Conservation (phyloP, 2,888 invertebrate genomes). For the Bombylius major region DNA sequence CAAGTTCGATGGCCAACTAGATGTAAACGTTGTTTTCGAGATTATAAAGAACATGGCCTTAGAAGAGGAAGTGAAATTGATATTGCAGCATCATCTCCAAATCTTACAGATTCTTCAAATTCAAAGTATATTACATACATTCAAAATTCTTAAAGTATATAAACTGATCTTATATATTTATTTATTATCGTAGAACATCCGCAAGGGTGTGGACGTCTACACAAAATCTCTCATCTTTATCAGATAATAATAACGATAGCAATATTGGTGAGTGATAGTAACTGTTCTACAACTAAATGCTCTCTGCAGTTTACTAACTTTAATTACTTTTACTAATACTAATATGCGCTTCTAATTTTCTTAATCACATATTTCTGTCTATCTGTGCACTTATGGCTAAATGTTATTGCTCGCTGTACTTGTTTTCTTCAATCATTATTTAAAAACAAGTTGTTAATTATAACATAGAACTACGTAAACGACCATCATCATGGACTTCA, state of each 20-base stretch:
- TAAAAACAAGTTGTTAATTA: slow-evolving; percentile 32
- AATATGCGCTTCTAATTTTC: too few relatives aligned
- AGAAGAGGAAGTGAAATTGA: slow-evolving; percentile 54
- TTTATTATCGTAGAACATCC: neutral
- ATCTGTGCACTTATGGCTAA: too few relatives aligned
- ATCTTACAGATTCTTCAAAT: slow-evolving; percentile 51
- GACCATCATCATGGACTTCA: slow-evolving; percentile 62
- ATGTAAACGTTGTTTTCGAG: slow-evolving; percentile 85
- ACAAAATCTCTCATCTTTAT: slow-evolving; percentile 44
- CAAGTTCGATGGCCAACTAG: slow-evolving; percentile 89
- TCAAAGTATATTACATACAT: slow-evolving; percentile 37
- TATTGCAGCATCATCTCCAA: slow-evolving; percentile 67
- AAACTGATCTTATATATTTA: neutral
- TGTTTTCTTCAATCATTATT: too few relatives aligned
- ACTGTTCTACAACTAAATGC: neutral
- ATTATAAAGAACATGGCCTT: slow-evolving; percentile 81
- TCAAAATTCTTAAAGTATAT: neutral
- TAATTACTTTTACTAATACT: too few relatives aligned
- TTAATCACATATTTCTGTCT: too few relatives aligned
- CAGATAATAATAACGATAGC: slow-evolving; percentile 22
- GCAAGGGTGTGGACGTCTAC: slow-evolving; percentile 65
- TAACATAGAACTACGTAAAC: slow-evolving; percentile 36
- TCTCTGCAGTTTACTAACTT: too few relatives aligned
- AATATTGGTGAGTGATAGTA: slow-evolving; percentile 28
- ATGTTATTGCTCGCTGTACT: neutral